phyloP scores from a whole-genome alignment of 2,113 vertebrate species.

The Peromyscus leucopus region DNA sequence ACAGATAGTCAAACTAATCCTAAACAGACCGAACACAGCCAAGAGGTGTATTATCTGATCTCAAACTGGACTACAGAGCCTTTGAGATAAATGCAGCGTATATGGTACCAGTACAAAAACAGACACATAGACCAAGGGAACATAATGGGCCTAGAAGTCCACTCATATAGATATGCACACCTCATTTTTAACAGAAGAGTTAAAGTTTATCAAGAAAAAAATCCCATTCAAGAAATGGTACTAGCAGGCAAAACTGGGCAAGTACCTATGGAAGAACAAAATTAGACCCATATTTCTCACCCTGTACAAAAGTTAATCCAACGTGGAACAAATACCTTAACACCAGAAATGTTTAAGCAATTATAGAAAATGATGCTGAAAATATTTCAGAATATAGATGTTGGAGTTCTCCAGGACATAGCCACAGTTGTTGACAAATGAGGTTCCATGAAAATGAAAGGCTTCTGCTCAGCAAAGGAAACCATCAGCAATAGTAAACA shows the following conservation, averaged over 20 bases:
- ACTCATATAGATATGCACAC: background rate
- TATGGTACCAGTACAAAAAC: background rate
- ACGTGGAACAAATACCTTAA: background rate
- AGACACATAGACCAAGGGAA: background rate
- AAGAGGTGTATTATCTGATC: background rate
- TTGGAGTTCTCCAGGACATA: background rate
- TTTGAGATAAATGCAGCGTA: background rate
- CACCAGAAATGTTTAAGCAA: background rate
- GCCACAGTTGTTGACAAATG: background rate
- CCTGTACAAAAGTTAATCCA: background rate
- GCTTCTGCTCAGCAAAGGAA: background rate
- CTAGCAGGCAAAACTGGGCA: background rate
- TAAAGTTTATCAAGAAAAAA: background rate
- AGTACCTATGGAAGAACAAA: background rate
- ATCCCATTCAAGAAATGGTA: background rate
- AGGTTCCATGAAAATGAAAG: background rate
- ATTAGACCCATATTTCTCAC: background rate
- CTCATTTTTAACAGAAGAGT: background rate
- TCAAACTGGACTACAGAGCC: background rate
- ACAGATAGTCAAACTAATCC: background rate
- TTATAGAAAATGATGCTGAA: background rate
- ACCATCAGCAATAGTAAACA: background rate
- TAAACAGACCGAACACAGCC: background rate
- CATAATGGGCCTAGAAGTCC: background rate
- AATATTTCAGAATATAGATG: background rate